Evolutionary conservation across 2,888 invertebrate genomes (phyloP).

Genomic region (Pristionchus mayeri): DNA sequence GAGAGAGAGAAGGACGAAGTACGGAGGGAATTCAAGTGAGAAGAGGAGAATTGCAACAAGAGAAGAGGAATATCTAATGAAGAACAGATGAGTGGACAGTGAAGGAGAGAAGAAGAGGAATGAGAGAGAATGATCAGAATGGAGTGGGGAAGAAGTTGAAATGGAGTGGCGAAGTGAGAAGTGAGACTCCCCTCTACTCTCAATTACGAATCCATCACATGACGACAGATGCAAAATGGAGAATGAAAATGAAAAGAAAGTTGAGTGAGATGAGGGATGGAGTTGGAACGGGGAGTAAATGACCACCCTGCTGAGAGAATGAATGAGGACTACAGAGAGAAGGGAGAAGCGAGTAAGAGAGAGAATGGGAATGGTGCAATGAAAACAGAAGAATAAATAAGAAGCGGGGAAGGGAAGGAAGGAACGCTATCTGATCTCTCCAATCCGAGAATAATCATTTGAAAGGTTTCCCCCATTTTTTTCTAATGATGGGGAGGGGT

Average conservation of each 20-base stretch:
- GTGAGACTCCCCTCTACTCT: constrained; percentile 7
- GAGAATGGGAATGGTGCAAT: not conserved
- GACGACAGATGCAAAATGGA: not conserved
- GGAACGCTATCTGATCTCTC: not conserved
- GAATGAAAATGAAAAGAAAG: not conserved
- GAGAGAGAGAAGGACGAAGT: not conserved
- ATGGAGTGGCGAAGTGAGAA: not conserved
- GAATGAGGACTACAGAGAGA: too few species aligned
- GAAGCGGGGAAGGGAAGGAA: not conserved
- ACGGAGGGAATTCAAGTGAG: constrained; percentile 24
- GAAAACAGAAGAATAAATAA: constrained; percentile 9
- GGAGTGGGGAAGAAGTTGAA: not conserved
- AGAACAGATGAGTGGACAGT: constrained; percentile 40
- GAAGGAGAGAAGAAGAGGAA: not conserved
- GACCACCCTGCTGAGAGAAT: too few species aligned
- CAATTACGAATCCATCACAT: constrained; percentile 30
- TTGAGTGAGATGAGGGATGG: too few species aligned
- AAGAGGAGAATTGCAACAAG: constrained; percentile 14
- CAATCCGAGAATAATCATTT: constrained; percentile 2
- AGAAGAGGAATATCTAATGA: constrained; percentile 34
- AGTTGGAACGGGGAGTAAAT: too few species aligned
- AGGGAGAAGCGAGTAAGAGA: not conserved
- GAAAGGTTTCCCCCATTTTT: not conserved
- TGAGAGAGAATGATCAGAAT: not conserved
- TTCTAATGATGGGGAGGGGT: not conserved